phyloP scores from a whole-genome alignment of 2,888 invertebrate genomes.

The Trichopoda pennipes region DNA sequence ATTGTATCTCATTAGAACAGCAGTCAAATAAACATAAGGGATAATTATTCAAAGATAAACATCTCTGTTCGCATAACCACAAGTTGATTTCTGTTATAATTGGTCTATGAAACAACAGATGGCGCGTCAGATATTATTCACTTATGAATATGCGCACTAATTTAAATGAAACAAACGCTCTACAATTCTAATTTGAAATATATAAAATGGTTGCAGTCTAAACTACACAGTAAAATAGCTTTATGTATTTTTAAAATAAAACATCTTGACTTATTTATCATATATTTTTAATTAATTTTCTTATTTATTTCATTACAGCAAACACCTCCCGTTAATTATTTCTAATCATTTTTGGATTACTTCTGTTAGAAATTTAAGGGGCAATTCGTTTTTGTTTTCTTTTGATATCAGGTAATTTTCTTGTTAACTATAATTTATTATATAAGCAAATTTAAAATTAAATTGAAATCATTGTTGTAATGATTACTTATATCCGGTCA shows the following conservation, averaged over 20 bases:
- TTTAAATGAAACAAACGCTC: constrained; percentile 7
- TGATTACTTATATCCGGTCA: constrained; percentile 66
- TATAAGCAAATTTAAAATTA: constrained; percentile 37
- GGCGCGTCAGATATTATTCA: constrained; percentile 56
- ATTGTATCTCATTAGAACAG: not conserved
- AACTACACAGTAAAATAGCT: constrained; percentile 23
- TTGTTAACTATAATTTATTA: constrained; percentile 11
- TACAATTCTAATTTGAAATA: constrained; percentile 59
- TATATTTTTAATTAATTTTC: constrained; percentile 4
- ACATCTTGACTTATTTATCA: not conserved
- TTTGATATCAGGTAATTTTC: constrained; percentile 41
- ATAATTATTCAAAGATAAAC: constrained; percentile 26
- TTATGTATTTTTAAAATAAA: not conserved
- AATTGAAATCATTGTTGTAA: constrained; percentile 45
- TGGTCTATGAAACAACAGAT: constrained; percentile 64
- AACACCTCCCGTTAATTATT: constrained; percentile 11
- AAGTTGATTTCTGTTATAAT: not conserved
- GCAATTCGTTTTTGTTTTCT: constrained; percentile 22
- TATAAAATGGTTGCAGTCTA: constrained; percentile 46
- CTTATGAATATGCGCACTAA: constrained; percentile 49
- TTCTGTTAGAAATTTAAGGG: constrained; percentile 42
- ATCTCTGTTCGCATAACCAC: constrained; percentile 36
- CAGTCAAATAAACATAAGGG: not conserved
- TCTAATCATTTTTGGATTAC: constrained; percentile 56
- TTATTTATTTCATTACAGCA: constrained; percentile 43